Base-by-base conservation (phyloP, 1,140 invertebrate genomes). In the Diprion similis region DNA sequence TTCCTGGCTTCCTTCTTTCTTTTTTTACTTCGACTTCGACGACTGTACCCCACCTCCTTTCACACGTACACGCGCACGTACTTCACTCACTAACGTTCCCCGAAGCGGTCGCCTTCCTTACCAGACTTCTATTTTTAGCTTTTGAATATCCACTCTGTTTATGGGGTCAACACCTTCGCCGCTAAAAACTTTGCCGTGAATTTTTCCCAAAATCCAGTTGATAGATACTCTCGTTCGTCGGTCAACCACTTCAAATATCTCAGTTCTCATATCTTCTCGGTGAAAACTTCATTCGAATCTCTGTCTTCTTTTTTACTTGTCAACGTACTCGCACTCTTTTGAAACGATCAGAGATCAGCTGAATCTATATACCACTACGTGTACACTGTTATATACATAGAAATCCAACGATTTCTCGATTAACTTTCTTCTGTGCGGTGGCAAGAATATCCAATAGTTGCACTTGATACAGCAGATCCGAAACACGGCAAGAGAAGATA, bases 131-230 rank as follows among this genome's bases (percentile, higher is more conserved):
- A 81, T 81, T 81, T 81, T 82, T 82, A 82, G 77, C 75, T 68
- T 76, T 71, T 64, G 24, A 71, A 46, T 47, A 71, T 74, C 11
- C 70, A 81, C 73, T 59, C 77, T 75, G 76, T 81, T 81, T 81
- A 81, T 78, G 80, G 77, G 80, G 80, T 81, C 80, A 79, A 81
- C 80, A 81, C 75, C 80, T 78, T 72, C 24, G 51, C 45, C 47
- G 15, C 46, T 48, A 15, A 59, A 37, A 37, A 37, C 24, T 37
- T 37, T 37, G 24, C 24, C 24, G 24, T 37, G 24, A 37, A 37
- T 37, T 3, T 37, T 37, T 37, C 24, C 24, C 24, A 37, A 37
- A 37, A 37, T 37, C 24, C 24, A 37, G 24, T 37, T 6, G 24
- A 37, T 6, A 37, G 24, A 37, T 37, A 37, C 24, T 37, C 24